Evolutionary conservation across 2,113 vertebrate species (phyloP).

Genomic region (Limanda limanda): DNA sequence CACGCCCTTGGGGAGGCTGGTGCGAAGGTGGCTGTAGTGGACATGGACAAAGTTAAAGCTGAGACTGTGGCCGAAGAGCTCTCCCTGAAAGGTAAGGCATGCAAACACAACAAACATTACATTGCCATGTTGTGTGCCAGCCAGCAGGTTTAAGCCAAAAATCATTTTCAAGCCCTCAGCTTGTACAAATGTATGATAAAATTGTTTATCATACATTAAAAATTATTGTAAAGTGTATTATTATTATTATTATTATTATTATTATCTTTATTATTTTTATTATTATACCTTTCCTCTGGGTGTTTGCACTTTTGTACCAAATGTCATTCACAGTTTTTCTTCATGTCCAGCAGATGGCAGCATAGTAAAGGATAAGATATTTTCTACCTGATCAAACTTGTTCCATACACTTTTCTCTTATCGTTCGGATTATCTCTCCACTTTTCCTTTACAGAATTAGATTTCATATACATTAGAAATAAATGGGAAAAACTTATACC

Average conservation of each 20-base stretch:
- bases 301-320: background rate
- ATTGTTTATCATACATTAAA: background rate
- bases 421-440: background rate
- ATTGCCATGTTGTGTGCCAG: too few species aligned
- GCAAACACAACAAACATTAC: too few species aligned
- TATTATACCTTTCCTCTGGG: background rate
- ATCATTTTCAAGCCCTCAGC: too few species aligned
- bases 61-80: slow-evolving; percentile 79
- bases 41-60: slow-evolving; percentile 82
- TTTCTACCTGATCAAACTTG: background rate
- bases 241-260: too few species aligned
- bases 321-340: background rate
- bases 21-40: slow-evolving; percentile 84
- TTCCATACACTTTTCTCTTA: background rate
- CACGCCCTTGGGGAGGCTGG: slow-evolving; percentile 84
- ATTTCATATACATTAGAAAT: background rate
- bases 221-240: too few species aligned
- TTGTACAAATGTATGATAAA: too few species aligned
- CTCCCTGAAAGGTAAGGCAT: slow-evolving; percentile 81
- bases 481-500: too few species aligned
- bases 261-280: too few species aligned
- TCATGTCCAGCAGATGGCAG: slow-evolving; percentile 79
- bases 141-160: too few species aligned
- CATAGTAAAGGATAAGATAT: slow-evolving; percentile 54
- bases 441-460: background rate